Conservation (phyloP, 2,888 invertebrate species). For the Cerceris rybyensis region DNA sequence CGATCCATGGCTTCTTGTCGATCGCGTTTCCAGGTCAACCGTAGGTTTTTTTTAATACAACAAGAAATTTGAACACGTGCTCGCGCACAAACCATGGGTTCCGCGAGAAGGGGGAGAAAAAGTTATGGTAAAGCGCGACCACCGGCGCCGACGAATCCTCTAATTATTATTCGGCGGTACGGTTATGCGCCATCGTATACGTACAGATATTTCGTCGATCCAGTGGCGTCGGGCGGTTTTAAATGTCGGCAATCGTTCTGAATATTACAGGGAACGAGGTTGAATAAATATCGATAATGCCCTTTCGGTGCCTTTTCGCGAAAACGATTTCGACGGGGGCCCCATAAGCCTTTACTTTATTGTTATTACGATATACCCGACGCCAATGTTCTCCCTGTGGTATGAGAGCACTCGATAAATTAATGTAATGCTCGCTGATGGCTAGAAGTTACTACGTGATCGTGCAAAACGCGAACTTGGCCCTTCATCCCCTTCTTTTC, state of each 20-base stretch:
- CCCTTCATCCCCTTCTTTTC: neutral
- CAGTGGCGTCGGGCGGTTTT: conserved; percentile 51
- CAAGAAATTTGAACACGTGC: neutral
- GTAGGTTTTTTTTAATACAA: too few relatives aligned
- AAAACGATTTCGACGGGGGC: conserved; percentile 58
- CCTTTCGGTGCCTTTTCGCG: conserved; percentile 65
- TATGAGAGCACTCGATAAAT: conserved; percentile 57
- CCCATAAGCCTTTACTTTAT: conserved; percentile 71
- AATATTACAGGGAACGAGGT: conserved; percentile 56
- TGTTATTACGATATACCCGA: conserved; percentile 64
- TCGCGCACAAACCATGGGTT: conserved; percentile 18
- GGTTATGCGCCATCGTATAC: conserved; percentile 34
- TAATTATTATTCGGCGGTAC: conserved; percentile 65
- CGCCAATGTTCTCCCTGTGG: conserved; percentile 32
- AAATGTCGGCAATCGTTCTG: conserved; percentile 62
- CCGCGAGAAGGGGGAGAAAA: neutral
- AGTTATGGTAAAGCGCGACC: conserved; percentile 51
- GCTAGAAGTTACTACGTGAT: conserved; percentile 49
- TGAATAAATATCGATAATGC: conserved; percentile 70
- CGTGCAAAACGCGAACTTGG: conserved; percentile 5
- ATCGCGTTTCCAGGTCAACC: too few relatives aligned
- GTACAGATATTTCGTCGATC: conserved; percentile 43
- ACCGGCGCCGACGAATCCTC: conserved; percentile 63
- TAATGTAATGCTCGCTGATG: conserved; percentile 62
- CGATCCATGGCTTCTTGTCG: too few relatives aligned